Conservation (phyloP, 1,140 invertebrate species). For the Cotesia glomerata region DNA sequence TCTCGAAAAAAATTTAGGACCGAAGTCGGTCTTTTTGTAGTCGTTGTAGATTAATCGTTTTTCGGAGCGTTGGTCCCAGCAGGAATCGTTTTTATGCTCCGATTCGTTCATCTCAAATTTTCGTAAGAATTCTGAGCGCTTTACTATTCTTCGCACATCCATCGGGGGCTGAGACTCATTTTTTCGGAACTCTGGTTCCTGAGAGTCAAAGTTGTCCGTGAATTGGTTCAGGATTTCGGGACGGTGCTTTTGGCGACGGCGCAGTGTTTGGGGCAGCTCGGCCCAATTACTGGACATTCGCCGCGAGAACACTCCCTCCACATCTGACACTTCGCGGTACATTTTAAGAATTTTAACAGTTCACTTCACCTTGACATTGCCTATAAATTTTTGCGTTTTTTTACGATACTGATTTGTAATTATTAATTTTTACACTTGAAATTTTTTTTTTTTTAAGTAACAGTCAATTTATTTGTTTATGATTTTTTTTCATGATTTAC, state of each 20-base stretch:
- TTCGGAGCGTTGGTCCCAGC: slow-evolving; percentile 32
- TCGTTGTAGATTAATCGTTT: slow-evolving; percentile 36
- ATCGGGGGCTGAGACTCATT: slow-evolving; percentile 29
- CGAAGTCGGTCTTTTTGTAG: slow-evolving; percentile 29
- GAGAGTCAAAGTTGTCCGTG: slow-evolving; percentile 53
- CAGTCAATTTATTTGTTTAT: too few relatives aligned
- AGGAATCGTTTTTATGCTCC: slow-evolving; percentile 23
- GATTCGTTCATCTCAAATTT: slow-evolving; percentile 40
- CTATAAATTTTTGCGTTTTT: background rate
- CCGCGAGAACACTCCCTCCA: slow-evolving; percentile 56
- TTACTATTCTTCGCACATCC: slow-evolving; percentile 41
- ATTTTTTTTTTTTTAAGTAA: too few relatives aligned
- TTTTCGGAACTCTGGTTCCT: slow-evolving; percentile 50
- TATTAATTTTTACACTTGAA: too few relatives aligned
- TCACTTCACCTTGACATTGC: slow-evolving; percentile 15
- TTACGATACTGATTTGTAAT: too few relatives aligned
- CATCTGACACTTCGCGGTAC: slow-evolving; percentile 59
- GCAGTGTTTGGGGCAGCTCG: slow-evolving; percentile 58
- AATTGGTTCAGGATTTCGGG: slow-evolving; percentile 60
- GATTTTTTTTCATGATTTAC: too few relatives aligned
- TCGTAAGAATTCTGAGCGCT: slow-evolving; percentile 54
- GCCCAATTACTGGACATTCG: slow-evolving; percentile 57
- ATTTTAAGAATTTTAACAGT: slow-evolving; percentile 38
- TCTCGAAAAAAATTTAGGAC: slow-evolving; percentile 28
- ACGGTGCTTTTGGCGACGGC: slow-evolving; percentile 56